Percentiles rank a stretch among this genome's conserved stretches.
Conservation (phyloP, 2,113 vertebrate genomes). For the Cheilinus undulatus region DNA sequence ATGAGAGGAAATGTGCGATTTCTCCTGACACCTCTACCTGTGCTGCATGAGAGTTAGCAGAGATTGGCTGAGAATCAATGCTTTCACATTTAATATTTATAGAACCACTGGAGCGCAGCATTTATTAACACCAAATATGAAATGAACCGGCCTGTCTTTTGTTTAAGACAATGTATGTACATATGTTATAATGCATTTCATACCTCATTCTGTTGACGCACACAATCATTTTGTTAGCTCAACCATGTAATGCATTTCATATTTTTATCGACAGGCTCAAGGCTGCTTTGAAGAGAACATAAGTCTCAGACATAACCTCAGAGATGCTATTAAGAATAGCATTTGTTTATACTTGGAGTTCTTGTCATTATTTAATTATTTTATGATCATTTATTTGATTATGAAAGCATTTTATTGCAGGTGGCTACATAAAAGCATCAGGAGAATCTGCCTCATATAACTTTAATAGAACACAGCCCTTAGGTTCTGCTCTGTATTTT, state of each 20-base stretch:
- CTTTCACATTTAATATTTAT: constrained; percentile 63
- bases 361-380: constrained; percentile 44
- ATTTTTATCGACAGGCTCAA: constrained; percentile 15
- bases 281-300: constrained; percentile 39
- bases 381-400: constrained; percentile 43
- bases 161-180: constrained; percentile 20
- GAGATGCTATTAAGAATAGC: constrained; percentile 52
- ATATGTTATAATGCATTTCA: constrained; percentile 10
- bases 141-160: constrained; percentile 7
- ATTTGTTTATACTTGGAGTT: constrained; percentile 21
- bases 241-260: constrained; percentile 37
- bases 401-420: background rate
- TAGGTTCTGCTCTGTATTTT: background rate
- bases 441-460: constrained; percentile 3
- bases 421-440: background rate
- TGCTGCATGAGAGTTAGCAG: constrained; percentile 22
- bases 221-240: constrained; percentile 29
- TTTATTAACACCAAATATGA: constrained; percentile 42
- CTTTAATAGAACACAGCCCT: constrained; percentile 31
- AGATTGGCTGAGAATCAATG: constrained; percentile 52
- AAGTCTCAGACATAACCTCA: constrained; percentile 26
- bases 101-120: constrained; percentile 41
- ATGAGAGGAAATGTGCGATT: constrained; percentile 39
- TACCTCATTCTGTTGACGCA: background rate
- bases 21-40: constrained; percentile 48